phyloP scores from a whole-genome alignment of 1,140 invertebrate species.

The Musca vetustissima region DNA sequence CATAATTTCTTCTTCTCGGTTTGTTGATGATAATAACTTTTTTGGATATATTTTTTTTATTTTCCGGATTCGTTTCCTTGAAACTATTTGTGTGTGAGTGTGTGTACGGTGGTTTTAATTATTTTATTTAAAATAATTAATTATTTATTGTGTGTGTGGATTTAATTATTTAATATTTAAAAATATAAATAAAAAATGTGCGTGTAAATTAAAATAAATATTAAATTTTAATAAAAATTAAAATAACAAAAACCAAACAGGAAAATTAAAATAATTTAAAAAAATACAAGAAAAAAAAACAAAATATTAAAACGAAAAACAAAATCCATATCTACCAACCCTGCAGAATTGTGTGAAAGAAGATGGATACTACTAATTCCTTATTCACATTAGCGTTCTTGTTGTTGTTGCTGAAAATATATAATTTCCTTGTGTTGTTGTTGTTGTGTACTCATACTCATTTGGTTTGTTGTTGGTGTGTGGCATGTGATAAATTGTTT shows the following conservation, averaged over 20 bases:
- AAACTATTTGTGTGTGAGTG: too few relatives aligned
- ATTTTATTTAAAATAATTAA: background rate
- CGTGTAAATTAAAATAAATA: background rate
- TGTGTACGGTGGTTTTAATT: constrained; percentile 2
- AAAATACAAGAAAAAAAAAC: constrained; percentile 3
- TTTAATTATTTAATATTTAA: too few relatives aligned
- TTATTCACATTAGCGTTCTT: too few relatives aligned
- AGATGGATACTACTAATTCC: background rate
- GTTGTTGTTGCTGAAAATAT: background rate
- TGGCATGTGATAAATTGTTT: background rate
- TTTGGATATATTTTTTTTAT: too few relatives aligned
- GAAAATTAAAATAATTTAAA: background rate
- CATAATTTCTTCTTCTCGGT: background rate
- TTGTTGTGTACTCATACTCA: background rate
- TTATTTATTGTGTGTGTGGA: too few relatives aligned
- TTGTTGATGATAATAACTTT: too few relatives aligned
- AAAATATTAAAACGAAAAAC: background rate
- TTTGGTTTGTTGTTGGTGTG: background rate
- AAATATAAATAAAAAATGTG: too few relatives aligned
- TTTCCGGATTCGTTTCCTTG: too few relatives aligned
- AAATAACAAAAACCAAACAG: background rate
- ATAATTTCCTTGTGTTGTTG: background rate
- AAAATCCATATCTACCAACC: background rate
- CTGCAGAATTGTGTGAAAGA: constrained; percentile 8
- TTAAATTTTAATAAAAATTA: background rate